Evolutionary conservation across 2,888 invertebrate genomes (phyloP).

Genomic region (Acleris sparsana): DNA sequence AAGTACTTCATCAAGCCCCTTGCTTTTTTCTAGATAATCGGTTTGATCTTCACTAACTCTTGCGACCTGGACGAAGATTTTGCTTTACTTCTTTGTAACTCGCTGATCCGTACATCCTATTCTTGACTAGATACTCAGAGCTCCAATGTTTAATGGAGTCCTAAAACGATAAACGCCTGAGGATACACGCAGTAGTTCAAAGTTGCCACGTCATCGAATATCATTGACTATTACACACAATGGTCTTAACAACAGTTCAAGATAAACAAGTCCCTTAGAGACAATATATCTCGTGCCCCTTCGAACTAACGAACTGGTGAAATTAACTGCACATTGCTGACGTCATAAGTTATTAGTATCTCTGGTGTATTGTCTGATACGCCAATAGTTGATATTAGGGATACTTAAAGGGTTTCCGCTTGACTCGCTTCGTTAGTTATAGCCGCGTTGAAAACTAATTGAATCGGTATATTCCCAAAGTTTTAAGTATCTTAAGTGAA

Average conservation of each 20-base stretch:
- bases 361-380: conserved; percentile 58
- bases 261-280: conserved; percentile 70
- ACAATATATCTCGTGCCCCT: conserved; percentile 63
- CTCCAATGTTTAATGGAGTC: neutral
- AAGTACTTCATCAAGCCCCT: too few species aligned
- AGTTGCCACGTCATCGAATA: conserved; percentile 40
- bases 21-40: too few species aligned
- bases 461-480: conserved; percentile 3
- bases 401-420: conserved; percentile 45
- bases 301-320: conserved; percentile 36
- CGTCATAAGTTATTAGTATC: conserved; percentile 63
- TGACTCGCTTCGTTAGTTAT: conserved; percentile 36
- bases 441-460: conserved; percentile 19
- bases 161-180: conserved; percentile 20
- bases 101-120: neutral
- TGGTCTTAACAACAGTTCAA: conserved; percentile 60
- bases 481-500: neutral
- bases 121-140: neutral
- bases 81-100: too few species aligned
- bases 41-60: too few species aligned
- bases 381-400: conserved; percentile 52
- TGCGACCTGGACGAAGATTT: too few species aligned
- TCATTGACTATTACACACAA: conserved; percentile 51
- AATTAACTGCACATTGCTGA: conserved; percentile 52
- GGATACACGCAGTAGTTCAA: conserved; percentile 19